Conservation (phyloP, 2,888 invertebrate species). For the Platynereis dumerilii region DNA sequence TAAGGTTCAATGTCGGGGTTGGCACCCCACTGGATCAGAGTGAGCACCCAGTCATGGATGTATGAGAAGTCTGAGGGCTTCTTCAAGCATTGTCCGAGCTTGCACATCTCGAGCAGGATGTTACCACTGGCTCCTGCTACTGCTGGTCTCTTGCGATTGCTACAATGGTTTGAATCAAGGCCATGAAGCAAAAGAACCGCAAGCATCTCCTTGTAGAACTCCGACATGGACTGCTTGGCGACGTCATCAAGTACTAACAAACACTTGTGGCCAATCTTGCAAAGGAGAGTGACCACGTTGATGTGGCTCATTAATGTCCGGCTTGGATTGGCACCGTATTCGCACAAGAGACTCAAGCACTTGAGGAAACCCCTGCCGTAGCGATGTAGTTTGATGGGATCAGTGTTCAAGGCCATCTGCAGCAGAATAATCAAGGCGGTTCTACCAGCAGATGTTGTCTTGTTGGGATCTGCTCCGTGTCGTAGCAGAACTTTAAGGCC, state of each 20-base stretch:
- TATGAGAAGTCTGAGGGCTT: slow-evolving; percentile 73
- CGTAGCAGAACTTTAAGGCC: slow-evolving; percentile 48
- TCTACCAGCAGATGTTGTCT: slow-evolving; percentile 48
- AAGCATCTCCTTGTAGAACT: slow-evolving; percentile 75
- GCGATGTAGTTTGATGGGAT: slow-evolving; percentile 73
- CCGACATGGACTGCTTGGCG: slow-evolving; percentile 62
- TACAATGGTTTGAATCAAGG: slow-evolving; percentile 71
- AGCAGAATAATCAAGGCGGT: slow-evolving; percentile 76
- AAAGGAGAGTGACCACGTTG: slow-evolving; percentile 29
- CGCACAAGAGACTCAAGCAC: slow-evolving; percentile 74
- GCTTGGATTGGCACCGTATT: slow-evolving; percentile 75
- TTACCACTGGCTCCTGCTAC: slow-evolving; percentile 62
- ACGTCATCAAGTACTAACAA: slow-evolving; percentile 69
- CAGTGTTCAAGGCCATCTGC: slow-evolving; percentile 77
- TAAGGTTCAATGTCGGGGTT: slow-evolving; percentile 74
- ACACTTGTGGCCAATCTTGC: slow-evolving; percentile 58
- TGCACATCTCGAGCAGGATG: slow-evolving; percentile 72
- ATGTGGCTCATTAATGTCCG: slow-evolving; percentile 24
- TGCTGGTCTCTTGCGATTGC: slow-evolving; percentile 62
- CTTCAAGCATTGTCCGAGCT: slow-evolving; percentile 72
- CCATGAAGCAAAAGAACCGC: slow-evolving; percentile 73
- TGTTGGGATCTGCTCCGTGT: slow-evolving; percentile 49
- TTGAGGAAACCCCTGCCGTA: slow-evolving; percentile 68
- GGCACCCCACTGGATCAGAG: slow-evolving; percentile 77
- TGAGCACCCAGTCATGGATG: slow-evolving; percentile 74